These are phyloP conservation scores for Phaonia tiefii DNA, from an alignment of 2,888 invertebrate genomes.

Conservation along the genomic window DNA sequence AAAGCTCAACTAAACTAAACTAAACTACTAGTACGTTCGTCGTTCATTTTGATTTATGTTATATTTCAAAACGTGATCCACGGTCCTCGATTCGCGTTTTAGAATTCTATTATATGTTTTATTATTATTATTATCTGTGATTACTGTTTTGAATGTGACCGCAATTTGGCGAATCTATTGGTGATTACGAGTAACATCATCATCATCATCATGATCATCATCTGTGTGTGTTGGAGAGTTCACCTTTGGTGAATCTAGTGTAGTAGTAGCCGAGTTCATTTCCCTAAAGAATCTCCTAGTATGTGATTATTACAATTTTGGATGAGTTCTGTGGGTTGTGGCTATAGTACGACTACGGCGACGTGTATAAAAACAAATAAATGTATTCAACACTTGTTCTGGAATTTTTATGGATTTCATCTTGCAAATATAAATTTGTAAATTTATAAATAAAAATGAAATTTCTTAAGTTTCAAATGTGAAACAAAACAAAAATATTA, in stretches of 20 bases:
- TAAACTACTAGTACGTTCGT: no score
- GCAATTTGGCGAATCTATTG: not conserved
- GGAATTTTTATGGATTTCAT: slow-evolving; percentile 54
- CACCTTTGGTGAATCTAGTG: not conserved
- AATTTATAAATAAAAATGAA: no score
- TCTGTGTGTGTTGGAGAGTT: no score
- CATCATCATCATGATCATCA: not conserved
- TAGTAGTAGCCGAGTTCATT: not conserved
- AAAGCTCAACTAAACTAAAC: no score
- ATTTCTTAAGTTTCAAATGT: not conserved
- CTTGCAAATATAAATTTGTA: not conserved
- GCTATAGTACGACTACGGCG: no score
- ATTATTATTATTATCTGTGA: slow-evolving; percentile 3
- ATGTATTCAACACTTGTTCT: slow-evolving; percentile 56
- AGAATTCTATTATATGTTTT: not conserved
- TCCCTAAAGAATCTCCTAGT: no score
- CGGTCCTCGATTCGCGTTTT: not conserved
- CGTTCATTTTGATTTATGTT: slow-evolving; percentile 27
- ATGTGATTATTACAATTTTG: no score
- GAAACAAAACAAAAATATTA: not conserved
- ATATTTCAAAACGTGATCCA: slow-evolving; percentile 7
- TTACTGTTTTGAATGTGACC: slow-evolving; percentile 24
- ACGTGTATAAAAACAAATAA: slow-evolving; percentile 57
- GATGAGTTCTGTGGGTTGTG: no score
- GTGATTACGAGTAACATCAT: not conserved